Conservation (phyloP, 2,113 vertebrate genomes). For the Argyrosomus japonicus region DNA sequence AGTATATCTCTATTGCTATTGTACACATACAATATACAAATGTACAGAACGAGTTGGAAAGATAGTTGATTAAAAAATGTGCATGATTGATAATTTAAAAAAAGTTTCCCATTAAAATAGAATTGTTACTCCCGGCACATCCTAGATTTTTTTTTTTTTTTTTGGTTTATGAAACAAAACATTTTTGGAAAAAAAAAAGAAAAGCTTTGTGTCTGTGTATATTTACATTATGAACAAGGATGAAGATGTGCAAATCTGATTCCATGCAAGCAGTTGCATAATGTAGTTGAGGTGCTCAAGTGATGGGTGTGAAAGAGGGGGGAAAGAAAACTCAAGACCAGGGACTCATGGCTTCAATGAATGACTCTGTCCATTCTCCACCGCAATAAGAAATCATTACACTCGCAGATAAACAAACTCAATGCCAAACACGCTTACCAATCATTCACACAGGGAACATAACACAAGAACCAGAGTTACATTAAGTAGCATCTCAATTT, state of each 20-base stretch:
- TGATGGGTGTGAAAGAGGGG: neutral
- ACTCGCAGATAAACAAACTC: constrained; percentile 11
- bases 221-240: constrained; percentile 69
- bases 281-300: constrained; percentile 61
- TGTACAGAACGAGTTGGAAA: constrained; percentile 65
- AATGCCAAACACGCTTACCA: neutral
- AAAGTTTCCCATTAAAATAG: constrained; percentile 61
- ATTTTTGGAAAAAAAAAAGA: constrained; percentile 33
- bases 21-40: constrained; percentile 73
- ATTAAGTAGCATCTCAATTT: constrained; percentile 29
- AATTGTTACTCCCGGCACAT: constrained; percentile 51
- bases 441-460: constrained; percentile 21
- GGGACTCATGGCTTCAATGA: constrained; percentile 23
- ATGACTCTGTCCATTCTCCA: constrained; percentile 15
- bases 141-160: constrained; percentile 17
- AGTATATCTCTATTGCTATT: constrained; percentile 73
- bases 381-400: constrained; percentile 1
- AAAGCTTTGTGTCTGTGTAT: constrained; percentile 43
- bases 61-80: constrained; percentile 67
- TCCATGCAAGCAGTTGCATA: constrained; percentile 75
- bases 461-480: constrained; percentile 11
- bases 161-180: constrained; percentile 75
- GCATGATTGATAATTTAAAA: constrained; percentile 69
- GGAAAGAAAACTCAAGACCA: neutral
- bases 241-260: constrained; percentile 80